Evolutionary conservation across 1,140 invertebrate species (phyloP).

Genomic region (Mya arenaria): DNA sequence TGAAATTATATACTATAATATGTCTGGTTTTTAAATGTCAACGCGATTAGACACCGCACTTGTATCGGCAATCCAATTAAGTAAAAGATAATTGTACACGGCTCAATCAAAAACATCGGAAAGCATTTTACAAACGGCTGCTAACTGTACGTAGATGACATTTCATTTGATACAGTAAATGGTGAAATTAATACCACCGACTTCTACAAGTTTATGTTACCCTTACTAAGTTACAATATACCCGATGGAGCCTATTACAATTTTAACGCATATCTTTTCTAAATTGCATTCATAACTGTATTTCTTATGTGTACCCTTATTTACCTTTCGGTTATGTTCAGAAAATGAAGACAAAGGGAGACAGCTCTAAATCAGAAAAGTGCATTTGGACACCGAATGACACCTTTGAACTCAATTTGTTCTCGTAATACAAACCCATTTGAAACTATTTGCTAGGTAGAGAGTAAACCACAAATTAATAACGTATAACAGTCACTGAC

Average conservation of each 20-base stretch:
- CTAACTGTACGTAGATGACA: background rate
- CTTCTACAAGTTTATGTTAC: conserved; percentile 57
- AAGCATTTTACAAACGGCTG: background rate
- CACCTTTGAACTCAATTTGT: conserved; percentile 1
- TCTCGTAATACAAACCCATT: conserved; percentile 15
- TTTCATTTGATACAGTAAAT: background rate
- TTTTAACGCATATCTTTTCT: conserved; percentile 71
- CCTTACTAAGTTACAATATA: conserved; percentile 60
- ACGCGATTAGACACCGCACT: too few relatives aligned
- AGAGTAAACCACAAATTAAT: conserved; percentile 58
- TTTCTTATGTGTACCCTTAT: conserved; percentile 73
- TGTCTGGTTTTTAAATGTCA: too few relatives aligned
- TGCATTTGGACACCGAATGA: conserved; percentile 27
- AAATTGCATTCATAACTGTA: conserved; percentile 70
- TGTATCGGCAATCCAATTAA: too few relatives aligned
- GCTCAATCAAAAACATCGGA: background rate
- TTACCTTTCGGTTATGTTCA: conserved; percentile 66
- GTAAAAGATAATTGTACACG: too few relatives aligned
- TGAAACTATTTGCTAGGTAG: background rate
- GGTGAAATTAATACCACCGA: background rate
- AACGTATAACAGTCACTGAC: conserved; percentile 79
- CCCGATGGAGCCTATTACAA: conserved; percentile 62
- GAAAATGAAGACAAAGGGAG: conserved; percentile 58
- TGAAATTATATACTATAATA: background rate
- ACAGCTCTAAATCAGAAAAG: conserved; percentile 27